phyloP scores from a whole-genome alignment of 2,888 invertebrate species.

The Embidobia sp. region DNA sequence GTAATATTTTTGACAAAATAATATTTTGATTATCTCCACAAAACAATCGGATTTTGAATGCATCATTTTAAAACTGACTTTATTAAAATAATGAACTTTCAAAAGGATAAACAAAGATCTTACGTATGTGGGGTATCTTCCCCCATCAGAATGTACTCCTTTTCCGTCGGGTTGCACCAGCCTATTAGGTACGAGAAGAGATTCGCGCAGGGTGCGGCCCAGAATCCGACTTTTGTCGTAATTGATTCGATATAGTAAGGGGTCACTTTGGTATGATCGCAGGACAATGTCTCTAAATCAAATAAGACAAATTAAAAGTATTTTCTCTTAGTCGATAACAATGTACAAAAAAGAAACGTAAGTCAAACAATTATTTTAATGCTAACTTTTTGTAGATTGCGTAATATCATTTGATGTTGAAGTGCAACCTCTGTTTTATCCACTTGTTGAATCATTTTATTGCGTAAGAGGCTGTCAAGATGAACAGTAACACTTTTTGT shows the following conservation, averaged over 20 bases:
- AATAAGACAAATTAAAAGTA: conserved; percentile 14
- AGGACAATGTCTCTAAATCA: conserved; percentile 89
- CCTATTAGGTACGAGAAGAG: conserved; percentile 92
- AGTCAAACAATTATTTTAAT: too few relatives aligned
- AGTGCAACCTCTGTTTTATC: too few relatives aligned
- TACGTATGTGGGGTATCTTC: conserved; percentile 91
- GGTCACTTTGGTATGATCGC: conserved; percentile 95
- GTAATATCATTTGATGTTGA: too few relatives aligned
- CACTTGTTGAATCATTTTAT: too few relatives aligned
- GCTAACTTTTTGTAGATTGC: too few relatives aligned
- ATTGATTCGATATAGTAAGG: conserved; percentile 95
- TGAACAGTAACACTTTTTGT: too few relatives aligned
- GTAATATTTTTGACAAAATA: too few relatives aligned
- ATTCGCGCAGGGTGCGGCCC: conserved; percentile 92
- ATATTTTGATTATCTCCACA: too few relatives aligned
- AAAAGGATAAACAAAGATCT: conserved; percentile 75
- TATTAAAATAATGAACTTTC: background rate
- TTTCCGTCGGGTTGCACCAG: conserved; percentile 90
- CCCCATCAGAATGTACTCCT: conserved; percentile 92
- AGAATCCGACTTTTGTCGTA: conserved; percentile 89
- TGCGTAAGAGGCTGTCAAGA: too few relatives aligned
- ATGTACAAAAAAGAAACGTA: too few relatives aligned
- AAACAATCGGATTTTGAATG: too few relatives aligned
- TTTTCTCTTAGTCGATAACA: background rate
- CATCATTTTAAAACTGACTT: too few relatives aligned